Base-by-base conservation (phyloP, 2,113 vertebrate genomes). In the Tylochromis polylepis region DNA sequence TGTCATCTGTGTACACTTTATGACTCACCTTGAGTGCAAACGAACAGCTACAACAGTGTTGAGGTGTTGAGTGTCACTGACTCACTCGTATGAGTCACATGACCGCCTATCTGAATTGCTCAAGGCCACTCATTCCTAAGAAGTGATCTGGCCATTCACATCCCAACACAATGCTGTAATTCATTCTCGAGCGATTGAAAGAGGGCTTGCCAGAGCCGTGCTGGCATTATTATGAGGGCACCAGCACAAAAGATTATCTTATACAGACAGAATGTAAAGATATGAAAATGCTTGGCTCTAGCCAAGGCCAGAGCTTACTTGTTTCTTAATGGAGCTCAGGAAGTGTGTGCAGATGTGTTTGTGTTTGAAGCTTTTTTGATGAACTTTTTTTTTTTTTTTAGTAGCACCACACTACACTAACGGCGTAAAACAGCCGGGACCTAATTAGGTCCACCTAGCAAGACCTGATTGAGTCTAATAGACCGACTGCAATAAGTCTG, bases 111-210 rank as follows among this genome's bases (percentile, higher is more conserved):
- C 92, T 91, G 90, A 93, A 93, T 89, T 58, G 94, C 95, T 94
- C 94, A 95, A 94, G 92, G 94, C 94, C 88, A 87, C 91, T 95
- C 92, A 95, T 95, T 95, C 94, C 90, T 91, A 89, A 92, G 93
- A 88, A 86, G 91, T 91, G 92, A 95, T 95, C 91, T 90, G 86
- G 86, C 89, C 81, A 84, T 89, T 92, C 91, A 84, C 57, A 93
- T 93, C 89, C 67, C 79, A 56, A 89, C 89, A 94, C 94, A 93
- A 93, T 94, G 93, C 88, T 31, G 88, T 92, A 92, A 94, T 94
- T 95, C 90, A 94, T 94, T 90, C 91, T 89, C 15, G 6, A 83
- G 90, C 16, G 24, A 81, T 82, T 81, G 53, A 27, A 22, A 56
- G 86, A 82, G 82, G 79, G 83, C 53, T 70, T 77, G 88, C 86